These are phyloP conservation scores for Antedon bifida DNA, from an alignment of 35 echinoderm and acorn worm genomes.

Conservation along the genomic window DNA sequence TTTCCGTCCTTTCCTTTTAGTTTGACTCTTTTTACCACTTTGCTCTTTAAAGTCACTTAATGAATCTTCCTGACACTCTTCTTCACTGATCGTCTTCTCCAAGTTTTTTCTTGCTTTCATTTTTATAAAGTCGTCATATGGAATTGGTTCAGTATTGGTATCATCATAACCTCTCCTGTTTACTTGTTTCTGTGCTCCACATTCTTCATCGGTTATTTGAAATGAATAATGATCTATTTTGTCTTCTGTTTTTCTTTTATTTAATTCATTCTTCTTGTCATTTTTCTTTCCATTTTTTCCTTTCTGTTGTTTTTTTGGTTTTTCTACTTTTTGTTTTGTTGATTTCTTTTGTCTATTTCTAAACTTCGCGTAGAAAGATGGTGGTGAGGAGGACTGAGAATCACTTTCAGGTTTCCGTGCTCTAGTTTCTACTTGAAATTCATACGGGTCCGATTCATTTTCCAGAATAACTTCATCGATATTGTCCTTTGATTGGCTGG, in stretches of 20 bases:
- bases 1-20: background rate
- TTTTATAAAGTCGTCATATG: background rate
- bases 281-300: background rate
- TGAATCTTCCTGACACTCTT: background rate
- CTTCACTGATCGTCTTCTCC: background rate
- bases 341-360: too few species aligned
- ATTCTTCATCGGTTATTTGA: background rate
- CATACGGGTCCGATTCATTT: background rate
- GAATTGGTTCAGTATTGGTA: background rate
- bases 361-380: too few species aligned
- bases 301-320: background rate
- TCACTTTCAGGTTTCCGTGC: background rate
- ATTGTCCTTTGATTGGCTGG: background rate
- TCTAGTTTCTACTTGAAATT: background rate
- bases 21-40: background rate
- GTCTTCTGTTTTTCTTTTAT: background rate
- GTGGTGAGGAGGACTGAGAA: too few species aligned
- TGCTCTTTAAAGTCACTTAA: background rate
- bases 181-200: background rate
- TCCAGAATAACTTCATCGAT: background rate
- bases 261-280: background rate
- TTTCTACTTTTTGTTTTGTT: background rate
- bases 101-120: background rate
- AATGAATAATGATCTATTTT: background rate
- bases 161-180: background rate